Evolutionary conservation across 2,113 vertebrate species (phyloP), one percentile per base, ranked within the genome.

Genomic region (Baryphthengus martii): DNA sequence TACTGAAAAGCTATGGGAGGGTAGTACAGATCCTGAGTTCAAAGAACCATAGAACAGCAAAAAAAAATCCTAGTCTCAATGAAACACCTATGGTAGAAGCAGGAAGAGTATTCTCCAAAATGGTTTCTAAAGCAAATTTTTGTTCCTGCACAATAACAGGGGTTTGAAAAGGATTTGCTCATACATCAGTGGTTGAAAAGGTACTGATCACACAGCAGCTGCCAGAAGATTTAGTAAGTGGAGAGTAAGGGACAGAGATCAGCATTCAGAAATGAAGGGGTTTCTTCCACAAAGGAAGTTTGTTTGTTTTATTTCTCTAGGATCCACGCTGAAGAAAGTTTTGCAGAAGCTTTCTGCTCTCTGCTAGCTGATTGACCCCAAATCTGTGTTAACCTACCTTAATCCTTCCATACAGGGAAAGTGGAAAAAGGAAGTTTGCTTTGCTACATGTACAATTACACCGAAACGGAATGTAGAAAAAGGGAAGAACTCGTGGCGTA

Each of bases 391-490:
- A 85, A 96, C 33, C 10, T 75, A 5, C 66, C 35, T 71, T 76
- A 8, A 80, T 85, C 50, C 39, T 77, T 77, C n/a, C 68, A 29
- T 61, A 52, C 82, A 98, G 98, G 0, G 19, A 29, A 66, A 92
- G 67, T 31, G 59, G 28, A 40, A 63, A 50, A 61, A 7, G 84
- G 35, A 35, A 92, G 93, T 19, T 83, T 93, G 21, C 7, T 85
- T 13, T 98, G 98, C 94, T 98, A 98, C 61, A 13, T 1, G 12
- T 88, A 72, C 62, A 86, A 56, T 17, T 90, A 97, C 76, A 90
- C 2, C 0, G 90, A 67, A 49, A 67, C 9, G 28, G 16, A 52
- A 18, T 90, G 85, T 29, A 18, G 17, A 37, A 8, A 74, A 39
- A 4, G 29, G 5, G 26, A 50, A 20, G 1, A 89, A 0, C 1